Evolutionary conservation across 37 sponge, comb jelly and placozoan species (phyloP).

Genomic region (Eunapius fragilis): DNA sequence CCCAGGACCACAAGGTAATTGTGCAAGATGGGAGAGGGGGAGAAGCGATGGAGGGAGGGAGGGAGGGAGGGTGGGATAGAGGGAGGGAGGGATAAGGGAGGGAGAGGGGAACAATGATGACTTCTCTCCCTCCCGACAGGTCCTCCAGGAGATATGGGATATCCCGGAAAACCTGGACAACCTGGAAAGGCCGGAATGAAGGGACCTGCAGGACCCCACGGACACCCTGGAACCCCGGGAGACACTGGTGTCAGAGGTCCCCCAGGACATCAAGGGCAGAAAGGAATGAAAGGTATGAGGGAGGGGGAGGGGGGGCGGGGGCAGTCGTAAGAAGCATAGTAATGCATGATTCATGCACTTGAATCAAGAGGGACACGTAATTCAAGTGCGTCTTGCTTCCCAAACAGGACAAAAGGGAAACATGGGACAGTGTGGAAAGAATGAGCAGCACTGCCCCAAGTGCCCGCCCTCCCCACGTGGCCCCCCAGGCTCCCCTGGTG

Average conservation of each 20-base stretch:
- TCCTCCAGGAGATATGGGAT: background rate
- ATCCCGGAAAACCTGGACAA: background rate
- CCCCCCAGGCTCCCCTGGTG: background rate
- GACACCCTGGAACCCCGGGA: background rate
- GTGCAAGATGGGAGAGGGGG: too few relatives aligned
- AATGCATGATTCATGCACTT: background rate
- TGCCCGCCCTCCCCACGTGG: background rate
- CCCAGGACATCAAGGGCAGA: background rate
- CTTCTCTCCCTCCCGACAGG: background rate
- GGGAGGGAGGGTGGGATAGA: too few relatives aligned
- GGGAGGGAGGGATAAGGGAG: too few relatives aligned
- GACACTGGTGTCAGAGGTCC: background rate
- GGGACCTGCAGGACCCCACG: background rate
- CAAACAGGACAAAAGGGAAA: background rate
- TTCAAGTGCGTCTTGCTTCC: too few relatives aligned
- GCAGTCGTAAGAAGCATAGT: background rate
- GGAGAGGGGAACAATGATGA: too few relatives aligned
- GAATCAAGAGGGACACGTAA: too few relatives aligned
- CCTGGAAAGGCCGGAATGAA: background rate
- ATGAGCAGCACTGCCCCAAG: background rate
- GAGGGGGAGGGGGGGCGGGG: background rate
- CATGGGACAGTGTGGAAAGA: background rate
- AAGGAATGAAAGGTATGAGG: background rate
- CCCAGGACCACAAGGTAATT: background rate
- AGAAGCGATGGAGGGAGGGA: too few relatives aligned